Evolutionary conservation across 1,140 invertebrate genomes (phyloP).

Genomic region (Saccostrea glomerata): DNA sequence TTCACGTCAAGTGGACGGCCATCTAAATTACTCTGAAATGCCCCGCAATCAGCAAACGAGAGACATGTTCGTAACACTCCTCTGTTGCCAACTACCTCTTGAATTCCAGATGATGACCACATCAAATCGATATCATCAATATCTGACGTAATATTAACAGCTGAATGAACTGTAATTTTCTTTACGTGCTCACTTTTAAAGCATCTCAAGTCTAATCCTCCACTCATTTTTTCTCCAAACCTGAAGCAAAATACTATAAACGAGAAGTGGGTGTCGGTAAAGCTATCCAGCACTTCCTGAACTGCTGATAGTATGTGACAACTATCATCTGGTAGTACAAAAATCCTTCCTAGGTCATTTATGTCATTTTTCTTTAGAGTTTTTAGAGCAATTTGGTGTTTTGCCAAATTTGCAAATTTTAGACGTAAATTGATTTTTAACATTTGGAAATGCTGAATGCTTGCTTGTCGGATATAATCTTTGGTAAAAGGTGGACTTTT

Average conservation of each 20-base stretch:
- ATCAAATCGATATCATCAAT: neutral
- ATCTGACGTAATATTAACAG: neutral
- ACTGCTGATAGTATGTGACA: neutral
- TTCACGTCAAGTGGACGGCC: constrained; percentile 25
- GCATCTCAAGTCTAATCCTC: neutral
- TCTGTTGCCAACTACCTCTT: neutral
- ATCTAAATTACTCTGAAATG: constrained; percentile 44
- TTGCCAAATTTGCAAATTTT: too few species aligned
- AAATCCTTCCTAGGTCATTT: neutral
- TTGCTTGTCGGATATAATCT: neutral
- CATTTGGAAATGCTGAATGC: neutral
- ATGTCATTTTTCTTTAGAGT: neutral
- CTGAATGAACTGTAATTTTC: neutral
- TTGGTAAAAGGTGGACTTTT: neutral
- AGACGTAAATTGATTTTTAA: neutral
- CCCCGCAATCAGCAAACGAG: constrained; percentile 40
- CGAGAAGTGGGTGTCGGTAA: neutral
- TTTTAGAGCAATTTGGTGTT: too few species aligned
- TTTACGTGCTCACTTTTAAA: neutral
- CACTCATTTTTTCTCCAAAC: neutral
- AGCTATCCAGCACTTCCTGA: too few species aligned
- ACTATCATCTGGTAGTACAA: neutral
- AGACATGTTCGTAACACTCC: neutral
- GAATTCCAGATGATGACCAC: neutral
- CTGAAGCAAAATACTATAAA: neutral